These are phyloP conservation scores for Sarcophaga peregrina DNA, from an alignment of 1,140 invertebrate species.

Conservation along the genomic window DNA sequence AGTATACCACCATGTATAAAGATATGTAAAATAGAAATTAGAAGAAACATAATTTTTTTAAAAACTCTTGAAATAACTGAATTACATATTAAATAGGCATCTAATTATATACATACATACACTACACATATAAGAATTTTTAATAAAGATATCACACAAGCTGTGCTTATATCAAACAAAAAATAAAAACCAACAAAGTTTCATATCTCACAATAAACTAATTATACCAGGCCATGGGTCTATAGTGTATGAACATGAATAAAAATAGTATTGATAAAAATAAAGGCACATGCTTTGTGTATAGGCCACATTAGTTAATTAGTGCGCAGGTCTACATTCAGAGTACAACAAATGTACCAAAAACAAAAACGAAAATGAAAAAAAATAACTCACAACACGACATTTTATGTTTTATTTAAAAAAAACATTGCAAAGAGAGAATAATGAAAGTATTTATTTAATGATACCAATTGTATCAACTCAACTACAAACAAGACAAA, in stretches of 20 bases:
- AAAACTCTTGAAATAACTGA: background rate
- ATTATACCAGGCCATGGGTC: no score
- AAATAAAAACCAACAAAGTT: no score
- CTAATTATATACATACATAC: no score
- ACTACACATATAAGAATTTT: background rate
- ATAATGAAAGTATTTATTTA: background rate
- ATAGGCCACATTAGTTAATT: background rate
- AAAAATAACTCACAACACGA: conserved; percentile 2
- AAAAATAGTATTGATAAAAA: background rate
- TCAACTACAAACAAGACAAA: background rate
- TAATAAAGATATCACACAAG: background rate
- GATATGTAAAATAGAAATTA: background rate
- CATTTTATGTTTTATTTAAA: background rate
- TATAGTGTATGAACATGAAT: no score
- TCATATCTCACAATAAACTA: no score
- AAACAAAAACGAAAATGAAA: background rate
- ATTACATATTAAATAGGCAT: no score
- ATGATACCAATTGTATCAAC: background rate
- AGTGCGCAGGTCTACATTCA: conserved; percentile 16
- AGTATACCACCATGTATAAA: background rate
- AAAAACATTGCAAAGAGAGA: conserved; percentile 3
- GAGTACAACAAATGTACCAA: background rate
- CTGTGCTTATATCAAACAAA: background rate
- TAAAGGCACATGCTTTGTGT: background rate
- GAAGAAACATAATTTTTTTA: background rate